These are phyloP conservation scores for Drusus annulatus DNA, from an alignment of 1,140 invertebrate genomes.

Conservation along the genomic window DNA sequence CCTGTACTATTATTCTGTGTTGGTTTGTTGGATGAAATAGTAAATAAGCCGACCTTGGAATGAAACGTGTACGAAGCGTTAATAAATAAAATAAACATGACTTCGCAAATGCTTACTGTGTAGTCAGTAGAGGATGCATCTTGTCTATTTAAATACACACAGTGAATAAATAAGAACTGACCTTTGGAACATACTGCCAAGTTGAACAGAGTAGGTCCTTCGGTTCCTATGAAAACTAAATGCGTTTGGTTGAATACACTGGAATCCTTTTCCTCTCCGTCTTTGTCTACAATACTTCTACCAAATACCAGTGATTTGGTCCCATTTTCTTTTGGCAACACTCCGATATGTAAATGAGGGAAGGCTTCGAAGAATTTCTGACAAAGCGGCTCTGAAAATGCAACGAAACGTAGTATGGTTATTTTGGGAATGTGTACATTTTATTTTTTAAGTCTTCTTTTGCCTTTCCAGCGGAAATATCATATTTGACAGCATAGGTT, in stretches of 20 bases:
- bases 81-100: too few species aligned
- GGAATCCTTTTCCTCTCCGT: conserved; percentile 54
- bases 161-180: conserved; percentile 43
- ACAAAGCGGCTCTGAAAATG: conserved; percentile 32
- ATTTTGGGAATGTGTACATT: too few species aligned
- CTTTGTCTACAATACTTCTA: conserved; percentile 61
- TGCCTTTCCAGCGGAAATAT: too few species aligned
- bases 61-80: too few species aligned
- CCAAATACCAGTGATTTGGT: conserved; percentile 59
- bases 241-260: conserved; percentile 62
- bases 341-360: conserved; percentile 42
- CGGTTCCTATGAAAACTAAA: conserved; percentile 69
- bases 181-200: conserved; percentile 70
- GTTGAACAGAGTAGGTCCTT: conserved; percentile 72
- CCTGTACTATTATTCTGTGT: too few species aligned
- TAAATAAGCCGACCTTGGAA: too few species aligned
- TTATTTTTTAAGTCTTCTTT: too few species aligned
- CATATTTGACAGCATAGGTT: too few species aligned
- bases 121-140: too few species aligned
- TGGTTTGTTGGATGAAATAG: too few species aligned
- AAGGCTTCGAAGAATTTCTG: conserved; percentile 32
- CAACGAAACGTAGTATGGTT: not conserved
- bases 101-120: too few species aligned
- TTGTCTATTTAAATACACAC: too few species aligned
- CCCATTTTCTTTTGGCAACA: conserved; percentile 3